Evolutionary conservation across 2,113 vertebrate species (phyloP), one percentile per base, ranked within the genome.

Genomic region (Psophia crepitans): DNA sequence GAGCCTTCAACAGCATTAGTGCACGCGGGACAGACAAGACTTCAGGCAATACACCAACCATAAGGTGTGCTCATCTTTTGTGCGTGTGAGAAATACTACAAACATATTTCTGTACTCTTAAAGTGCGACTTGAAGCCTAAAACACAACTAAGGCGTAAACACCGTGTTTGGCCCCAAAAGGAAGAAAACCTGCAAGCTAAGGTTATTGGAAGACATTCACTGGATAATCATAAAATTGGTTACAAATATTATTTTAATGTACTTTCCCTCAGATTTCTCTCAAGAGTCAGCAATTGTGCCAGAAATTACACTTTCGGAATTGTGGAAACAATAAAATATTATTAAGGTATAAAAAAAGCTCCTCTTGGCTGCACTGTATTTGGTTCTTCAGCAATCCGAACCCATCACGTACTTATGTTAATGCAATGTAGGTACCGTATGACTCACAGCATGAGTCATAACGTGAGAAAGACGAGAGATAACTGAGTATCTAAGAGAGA

Each of bases 401-500:
- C 21, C 84, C 71, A 84, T 81, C 69, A 60, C 2, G 12, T 78
- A 92, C 63, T 88, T 82, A 56, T 12, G 21, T 46, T 91, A 80
- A 93, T 80, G 61, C 43, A 82, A 88, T 0, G 32, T 32, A 69
- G 76, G 70, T 43, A 80, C 70, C 1, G 14, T 39, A 37, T 77
- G 82, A 90, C 63, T 95, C 80, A 48, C 53, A 86, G 71, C 46
- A 32, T 76, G 57, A 96, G 44, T 90, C 90, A 96, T 2, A 2
- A 13, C 22, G 82, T 3, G 33, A 84, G 84, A 76, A 64, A 78
- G 54, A 41, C 84, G 65, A 90, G 74, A 95, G 35, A 84, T 3
- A 95, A 58, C n/a, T 3, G 49, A 92, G 2, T 61, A 89, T 20
- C 41, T 70, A 54, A 74, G 71, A 91, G 65, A 70, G 14, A 32